These are phyloP conservation scores for Saimiri boliviensis DNA, from an alignment of 2,113 vertebrate species.

Conservation along the genomic window DNA sequence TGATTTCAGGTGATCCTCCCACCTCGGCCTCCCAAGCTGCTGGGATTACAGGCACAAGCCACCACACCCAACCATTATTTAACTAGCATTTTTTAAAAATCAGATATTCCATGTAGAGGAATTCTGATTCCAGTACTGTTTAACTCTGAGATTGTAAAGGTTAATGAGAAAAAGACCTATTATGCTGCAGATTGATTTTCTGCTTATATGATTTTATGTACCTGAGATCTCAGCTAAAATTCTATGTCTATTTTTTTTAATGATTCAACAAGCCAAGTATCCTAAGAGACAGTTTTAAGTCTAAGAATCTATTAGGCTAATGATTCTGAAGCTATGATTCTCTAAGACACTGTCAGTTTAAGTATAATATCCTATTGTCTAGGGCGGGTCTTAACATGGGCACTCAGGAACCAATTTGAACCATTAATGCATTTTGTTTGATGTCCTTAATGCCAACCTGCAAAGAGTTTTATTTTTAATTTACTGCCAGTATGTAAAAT, in stretches of 20 bases:
- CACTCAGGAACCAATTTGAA: background rate
- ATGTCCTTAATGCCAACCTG: background rate
- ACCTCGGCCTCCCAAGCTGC: too few species aligned
- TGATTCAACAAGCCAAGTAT: background rate
- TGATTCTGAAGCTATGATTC: background rate
- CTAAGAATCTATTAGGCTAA: background rate
- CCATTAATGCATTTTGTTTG: background rate
- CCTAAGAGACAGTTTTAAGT: background rate
- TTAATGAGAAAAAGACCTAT: background rate
- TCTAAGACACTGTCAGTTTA: background rate
- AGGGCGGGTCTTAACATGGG: too few species aligned
- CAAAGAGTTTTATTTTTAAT: background rate
- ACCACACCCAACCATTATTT: background rate
- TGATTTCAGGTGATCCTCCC: too few species aligned
- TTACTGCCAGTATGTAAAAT: background rate
- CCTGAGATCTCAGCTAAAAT: background rate
- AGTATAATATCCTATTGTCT: background rate
- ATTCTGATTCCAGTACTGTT: background rate
- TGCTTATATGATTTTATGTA: background rate
- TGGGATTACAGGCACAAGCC: too few species aligned
- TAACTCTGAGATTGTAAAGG: background rate
- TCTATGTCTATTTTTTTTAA: background rate
- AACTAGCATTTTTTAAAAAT: background rate
- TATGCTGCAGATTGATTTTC: background rate
- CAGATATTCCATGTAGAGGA: background rate